Conservation (phyloP, 1,140 invertebrate genomes). For the Prorops nasuta region DNA sequence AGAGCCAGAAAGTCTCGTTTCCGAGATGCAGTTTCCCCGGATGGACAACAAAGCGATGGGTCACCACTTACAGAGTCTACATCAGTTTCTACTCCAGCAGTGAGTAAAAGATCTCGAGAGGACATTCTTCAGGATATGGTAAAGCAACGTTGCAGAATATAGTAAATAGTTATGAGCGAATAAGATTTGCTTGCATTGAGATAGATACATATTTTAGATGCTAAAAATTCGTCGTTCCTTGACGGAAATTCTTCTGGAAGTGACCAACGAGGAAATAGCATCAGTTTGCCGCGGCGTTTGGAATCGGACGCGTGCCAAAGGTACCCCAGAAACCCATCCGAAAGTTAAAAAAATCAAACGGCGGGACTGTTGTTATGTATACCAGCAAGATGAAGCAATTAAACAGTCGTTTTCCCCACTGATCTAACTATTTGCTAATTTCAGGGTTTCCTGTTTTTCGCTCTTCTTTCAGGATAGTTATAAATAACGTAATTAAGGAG, state of each 20-base stretch:
- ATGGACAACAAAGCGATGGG: slow-evolving; percentile 32
- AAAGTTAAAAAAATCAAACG: slow-evolving; percentile 34
- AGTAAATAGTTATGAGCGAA: too few species aligned
- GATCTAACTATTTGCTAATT: slow-evolving; percentile 48
- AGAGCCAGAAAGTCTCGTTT: slow-evolving; percentile 52
- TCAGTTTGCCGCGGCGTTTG: slow-evolving; percentile 76
- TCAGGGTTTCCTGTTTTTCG: slow-evolving; percentile 44
- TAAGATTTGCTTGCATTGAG: slow-evolving; percentile 3
- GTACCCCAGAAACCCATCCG: slow-evolving; percentile 58
- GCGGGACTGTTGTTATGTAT: slow-evolving; percentile 3
- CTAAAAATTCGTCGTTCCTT: slow-evolving; percentile 79
- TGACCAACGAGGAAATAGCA: slow-evolving; percentile 86
- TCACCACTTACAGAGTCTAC: slow-evolving; percentile 27
- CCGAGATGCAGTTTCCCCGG: slow-evolving; percentile 47
- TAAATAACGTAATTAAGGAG: too few species aligned
- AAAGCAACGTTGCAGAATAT: slow-evolving; percentile 24
- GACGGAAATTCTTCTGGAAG: slow-evolving; percentile 90
- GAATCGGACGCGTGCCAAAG: slow-evolving; percentile 64
- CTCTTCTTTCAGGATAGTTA: slow-evolving; percentile 41
- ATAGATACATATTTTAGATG: slow-evolving; percentile 65
- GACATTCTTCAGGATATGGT: slow-evolving; percentile 58
- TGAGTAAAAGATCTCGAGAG: slow-evolving; percentile 47
- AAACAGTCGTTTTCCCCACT: slow-evolving; percentile 42
- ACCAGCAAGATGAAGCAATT: slow-evolving; percentile 40
- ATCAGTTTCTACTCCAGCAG: slow-evolving; percentile 18